A percentile compares a stretch with the other conserved stretches of the same genome.
Evolutionary conservation across 92 coral and sea anemone species (phyloP).

Genomic region (Epizoanthus stellaris): DNA sequence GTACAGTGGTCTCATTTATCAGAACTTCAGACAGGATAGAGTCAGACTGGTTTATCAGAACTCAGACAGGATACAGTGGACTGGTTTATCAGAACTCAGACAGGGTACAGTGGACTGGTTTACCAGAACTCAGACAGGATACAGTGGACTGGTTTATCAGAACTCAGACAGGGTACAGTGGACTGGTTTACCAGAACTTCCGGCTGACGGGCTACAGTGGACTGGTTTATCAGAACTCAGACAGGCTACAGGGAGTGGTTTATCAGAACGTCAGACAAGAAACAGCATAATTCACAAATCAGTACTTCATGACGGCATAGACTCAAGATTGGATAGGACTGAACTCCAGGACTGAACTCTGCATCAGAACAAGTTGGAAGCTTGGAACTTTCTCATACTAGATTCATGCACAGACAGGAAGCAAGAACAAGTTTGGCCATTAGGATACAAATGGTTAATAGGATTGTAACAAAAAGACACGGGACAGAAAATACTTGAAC

Average conservation of each 20-base stretch:
- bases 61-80: background rate
- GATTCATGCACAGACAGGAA: slow-evolving; percentile 37
- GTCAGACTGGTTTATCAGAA: background rate
- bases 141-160: too few species aligned
- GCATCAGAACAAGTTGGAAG: slow-evolving; percentile 40
- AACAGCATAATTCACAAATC: slow-evolving; percentile 25
- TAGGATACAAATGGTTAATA: background rate
- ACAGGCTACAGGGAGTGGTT: background rate
- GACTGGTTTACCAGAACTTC: background rate
- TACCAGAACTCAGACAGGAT: too few species aligned
- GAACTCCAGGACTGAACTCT: slow-evolving; percentile 13
- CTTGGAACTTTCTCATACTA: slow-evolving; percentile 39
- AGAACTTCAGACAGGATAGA: background rate
- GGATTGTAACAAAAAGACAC: background rate
- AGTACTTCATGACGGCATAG: slow-evolving; percentile 4
- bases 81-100: too few species aligned
- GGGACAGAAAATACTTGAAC: background rate
- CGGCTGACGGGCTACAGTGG: too few species aligned
- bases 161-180: too few species aligned
- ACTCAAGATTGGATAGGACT: slow-evolving; percentile 20
- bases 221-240: slow-evolving; percentile 7
- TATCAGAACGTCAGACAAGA: slow-evolving; percentile 13
- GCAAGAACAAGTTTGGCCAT: slow-evolving; percentile 14
- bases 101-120: too few species aligned
- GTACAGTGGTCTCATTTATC: background rate